Conservation (phyloP, 2,113 vertebrate species). For the Martes martes region DNA sequence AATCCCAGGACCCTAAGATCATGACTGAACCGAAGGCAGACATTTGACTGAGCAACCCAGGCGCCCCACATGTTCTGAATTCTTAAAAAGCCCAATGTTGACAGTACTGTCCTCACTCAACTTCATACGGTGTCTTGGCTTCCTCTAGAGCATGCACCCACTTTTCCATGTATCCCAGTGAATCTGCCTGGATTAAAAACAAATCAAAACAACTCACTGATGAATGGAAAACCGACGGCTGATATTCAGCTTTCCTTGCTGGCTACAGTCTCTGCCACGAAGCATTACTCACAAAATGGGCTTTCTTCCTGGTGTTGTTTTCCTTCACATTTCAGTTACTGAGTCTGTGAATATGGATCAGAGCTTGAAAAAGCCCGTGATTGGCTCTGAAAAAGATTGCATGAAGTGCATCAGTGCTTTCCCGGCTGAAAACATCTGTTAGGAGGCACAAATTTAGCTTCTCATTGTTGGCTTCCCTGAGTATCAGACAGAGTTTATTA, state of each 20-base stretch:
- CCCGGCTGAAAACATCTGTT: conserved; percentile 41
- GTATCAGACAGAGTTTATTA: conserved; percentile 45
- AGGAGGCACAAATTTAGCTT: conserved; percentile 46
- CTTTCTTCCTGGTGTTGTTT: conserved; percentile 31
- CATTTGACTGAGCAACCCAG: not conserved
- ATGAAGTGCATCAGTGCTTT: conserved; percentile 36
- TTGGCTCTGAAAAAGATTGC: conserved; percentile 52
- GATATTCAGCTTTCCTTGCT: not conserved
- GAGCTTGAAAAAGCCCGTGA: not conserved
- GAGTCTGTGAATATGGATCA: conserved; percentile 37
- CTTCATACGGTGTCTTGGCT: not conserved
- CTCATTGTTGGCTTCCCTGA: conserved; percentile 43
- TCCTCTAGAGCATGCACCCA: not conserved
- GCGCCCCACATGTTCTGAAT: not conserved
- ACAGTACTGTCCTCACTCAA: not conserved
- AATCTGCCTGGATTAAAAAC: conserved; percentile 20
- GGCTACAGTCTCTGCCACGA: not conserved
- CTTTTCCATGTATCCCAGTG: not conserved
- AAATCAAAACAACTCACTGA: conserved; percentile 3
- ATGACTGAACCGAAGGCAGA: not conserved
- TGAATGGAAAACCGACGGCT: not conserved
- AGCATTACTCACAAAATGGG: not conserved
- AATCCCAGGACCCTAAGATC: not conserved
- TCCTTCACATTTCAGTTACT: conserved; percentile 23
- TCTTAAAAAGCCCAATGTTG: conserved; percentile 14